These are phyloP conservation scores for Holothuria glaberrima DNA, from an alignment of 35 echinoderm and acorn worm genomes.

Conservation along the genomic window DNA sequence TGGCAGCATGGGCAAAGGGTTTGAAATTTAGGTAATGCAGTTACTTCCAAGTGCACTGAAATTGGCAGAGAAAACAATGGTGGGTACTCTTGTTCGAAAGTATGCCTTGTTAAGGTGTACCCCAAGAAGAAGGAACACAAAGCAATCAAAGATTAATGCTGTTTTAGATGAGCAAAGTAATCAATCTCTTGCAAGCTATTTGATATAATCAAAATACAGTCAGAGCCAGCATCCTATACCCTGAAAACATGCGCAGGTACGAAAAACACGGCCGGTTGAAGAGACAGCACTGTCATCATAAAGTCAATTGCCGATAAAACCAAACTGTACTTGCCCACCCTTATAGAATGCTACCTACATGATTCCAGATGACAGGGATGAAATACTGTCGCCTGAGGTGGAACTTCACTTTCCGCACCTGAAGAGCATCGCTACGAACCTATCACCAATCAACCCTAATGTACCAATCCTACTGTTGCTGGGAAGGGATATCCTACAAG, in stretches of 20 bases:
- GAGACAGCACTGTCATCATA: constrained; percentile 15
- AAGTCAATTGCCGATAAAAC: neutral
- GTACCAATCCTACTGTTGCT: too few species aligned
- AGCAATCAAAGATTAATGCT: constrained; percentile 28
- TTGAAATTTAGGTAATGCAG: too few species aligned
- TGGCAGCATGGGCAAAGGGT: too few species aligned
- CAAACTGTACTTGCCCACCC: too few species aligned
- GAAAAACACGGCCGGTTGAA: constrained; percentile 12
- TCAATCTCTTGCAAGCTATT: constrained; percentile 36
- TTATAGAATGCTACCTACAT: too few species aligned
- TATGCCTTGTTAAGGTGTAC: constrained; percentile 60
- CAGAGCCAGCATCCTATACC: neutral
- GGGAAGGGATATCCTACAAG: too few species aligned
- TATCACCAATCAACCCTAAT: too few species aligned
- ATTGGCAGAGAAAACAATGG: constrained; percentile 20
- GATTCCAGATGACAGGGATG: too few species aligned
- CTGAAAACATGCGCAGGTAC: constrained; percentile 57
- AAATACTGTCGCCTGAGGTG: too few species aligned
- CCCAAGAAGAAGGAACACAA: neutral
- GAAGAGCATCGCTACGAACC: too few species aligned
- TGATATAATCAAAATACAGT: neutral
- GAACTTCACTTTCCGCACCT: too few species aligned
- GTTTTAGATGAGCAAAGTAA: constrained; percentile 48
- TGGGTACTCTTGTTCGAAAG: constrained; percentile 51
- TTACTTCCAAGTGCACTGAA: constrained; percentile 53